phyloP scores from a whole-genome alignment of 64 coral and sea anemone genomes.

The Cladopsammia gracilis region DNA sequence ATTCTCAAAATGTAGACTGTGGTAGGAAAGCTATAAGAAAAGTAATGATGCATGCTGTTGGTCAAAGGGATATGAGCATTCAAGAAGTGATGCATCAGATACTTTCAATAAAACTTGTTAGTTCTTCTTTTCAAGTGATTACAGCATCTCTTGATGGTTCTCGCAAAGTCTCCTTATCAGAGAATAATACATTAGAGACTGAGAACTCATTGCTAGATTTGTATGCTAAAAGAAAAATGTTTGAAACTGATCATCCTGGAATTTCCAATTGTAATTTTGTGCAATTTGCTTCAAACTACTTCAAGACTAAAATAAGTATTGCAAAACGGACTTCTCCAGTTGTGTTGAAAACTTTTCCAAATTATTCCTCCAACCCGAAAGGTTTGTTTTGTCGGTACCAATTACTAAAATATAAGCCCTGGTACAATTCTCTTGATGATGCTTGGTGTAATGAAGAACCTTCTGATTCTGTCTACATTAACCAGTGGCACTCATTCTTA shows the following conservation, averaged over 20 bases:
- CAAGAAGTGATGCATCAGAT: slow-evolving; percentile 66
- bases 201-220: slow-evolving; percentile 19
- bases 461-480: slow-evolving; percentile 46
- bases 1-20: neutral
- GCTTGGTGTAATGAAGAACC: too few species aligned
- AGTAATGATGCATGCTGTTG: slow-evolving; percentile 50
- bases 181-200: neutral
- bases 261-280: slow-evolving; percentile 48
- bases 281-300: slow-evolving; percentile 39
- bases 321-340: too few species aligned
- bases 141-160: slow-evolving; percentile 37
- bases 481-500: too few species aligned
- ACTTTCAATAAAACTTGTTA: slow-evolving; percentile 48
- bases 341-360: slow-evolving; percentile 11
- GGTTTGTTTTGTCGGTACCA: too few species aligned
- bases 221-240: slow-evolving; percentile 41
- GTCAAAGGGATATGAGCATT: slow-evolving; percentile 42
- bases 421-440: too few species aligned
- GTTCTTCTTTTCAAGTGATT: slow-evolving; percentile 37
- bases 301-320: neutral
- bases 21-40: slow-evolving; percentile 1
- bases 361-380: too few species aligned
- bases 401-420: too few species aligned
- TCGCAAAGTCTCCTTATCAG: neutral
- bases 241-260: slow-evolving; percentile 16